phyloP scores from a whole-genome alignment of 2,113 vertebrate species.

The Mionectes macconnelli region DNA sequence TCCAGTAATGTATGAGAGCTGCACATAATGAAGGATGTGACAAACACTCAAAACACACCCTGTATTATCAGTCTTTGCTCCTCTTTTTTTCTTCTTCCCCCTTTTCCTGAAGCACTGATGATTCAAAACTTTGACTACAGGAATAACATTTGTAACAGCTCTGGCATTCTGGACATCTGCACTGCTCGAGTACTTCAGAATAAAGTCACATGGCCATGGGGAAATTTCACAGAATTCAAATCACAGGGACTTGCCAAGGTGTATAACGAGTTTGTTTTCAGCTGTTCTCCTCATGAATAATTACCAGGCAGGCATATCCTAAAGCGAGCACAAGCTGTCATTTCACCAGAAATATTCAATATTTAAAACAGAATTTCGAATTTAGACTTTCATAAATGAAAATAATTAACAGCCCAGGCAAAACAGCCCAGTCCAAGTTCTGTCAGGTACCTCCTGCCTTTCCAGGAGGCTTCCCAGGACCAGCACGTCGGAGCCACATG shows the following conservation, averaged over 20 bases:
- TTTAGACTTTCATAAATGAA: slow-evolving; percentile 80
- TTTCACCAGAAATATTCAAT: slow-evolving; percentile 84
- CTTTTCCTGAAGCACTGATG: slow-evolving; percentile 38
- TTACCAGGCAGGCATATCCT: slow-evolving; percentile 84
- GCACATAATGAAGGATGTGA: slow-evolving; percentile 31
- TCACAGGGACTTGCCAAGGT: slow-evolving; percentile 80
- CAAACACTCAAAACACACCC: slow-evolving; percentile 22
- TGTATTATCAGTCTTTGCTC: neutral
- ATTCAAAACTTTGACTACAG: slow-evolving; percentile 66
- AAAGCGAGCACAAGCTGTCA: slow-evolving; percentile 88
- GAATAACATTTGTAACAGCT: slow-evolving; percentile 69
- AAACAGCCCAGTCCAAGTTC: slow-evolving; percentile 63
- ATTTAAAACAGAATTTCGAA: slow-evolving; percentile 82
- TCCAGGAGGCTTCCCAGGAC: neutral
- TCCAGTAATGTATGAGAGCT: neutral
- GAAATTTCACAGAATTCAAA: slow-evolving; percentile 82
- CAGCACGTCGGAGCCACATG: neutral
- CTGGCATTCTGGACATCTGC: slow-evolving; percentile 76
- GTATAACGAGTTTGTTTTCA: slow-evolving; percentile 88
- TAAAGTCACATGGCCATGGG: slow-evolving; percentile 81
- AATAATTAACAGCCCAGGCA: slow-evolving; percentile 76
- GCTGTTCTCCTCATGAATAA: slow-evolving; percentile 87
- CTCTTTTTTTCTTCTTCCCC: neutral
- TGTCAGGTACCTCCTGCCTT: slow-evolving; percentile 13
- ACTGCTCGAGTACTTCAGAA: slow-evolving; percentile 74